phyloP scores from a whole-genome alignment of 2,797 vertebrate genomes.

The Erpetoichthys calabaricus region DNA sequence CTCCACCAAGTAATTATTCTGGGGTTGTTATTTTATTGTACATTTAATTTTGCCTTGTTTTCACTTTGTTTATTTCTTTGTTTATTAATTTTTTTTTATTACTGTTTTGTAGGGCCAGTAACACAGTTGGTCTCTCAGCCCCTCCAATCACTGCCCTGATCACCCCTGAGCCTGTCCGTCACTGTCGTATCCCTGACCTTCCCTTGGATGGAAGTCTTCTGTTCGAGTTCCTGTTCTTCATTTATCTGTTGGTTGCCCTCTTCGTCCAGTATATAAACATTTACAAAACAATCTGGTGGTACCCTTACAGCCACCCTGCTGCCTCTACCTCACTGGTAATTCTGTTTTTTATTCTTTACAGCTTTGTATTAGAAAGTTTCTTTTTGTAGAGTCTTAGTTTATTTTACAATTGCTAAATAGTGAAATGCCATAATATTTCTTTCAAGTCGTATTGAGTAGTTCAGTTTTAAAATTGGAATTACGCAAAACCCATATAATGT shows the following conservation, averaged over 20 bases:
- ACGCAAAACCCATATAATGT: no score
- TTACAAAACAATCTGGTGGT: conserved; percentile 98
- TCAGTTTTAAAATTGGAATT: no score
- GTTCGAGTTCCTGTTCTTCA: conserved; percentile 93
- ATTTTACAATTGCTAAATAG: not conserved
- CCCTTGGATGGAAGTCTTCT: conserved; percentile 82
- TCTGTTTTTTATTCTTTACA: conserved; percentile 5
- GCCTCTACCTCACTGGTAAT: conserved; percentile 90
- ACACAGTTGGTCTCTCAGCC: conserved; percentile 70
- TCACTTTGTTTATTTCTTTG: conserved; percentile 1
- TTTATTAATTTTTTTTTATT: conserved; percentile 11
- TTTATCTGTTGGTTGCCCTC: conserved; percentile 87
- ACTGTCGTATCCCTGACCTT: conserved; percentile 86
- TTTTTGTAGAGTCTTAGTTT: not conserved
- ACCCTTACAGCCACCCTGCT: conserved; percentile 85
- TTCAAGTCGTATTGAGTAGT: not conserved
- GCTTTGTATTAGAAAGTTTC: not conserved
- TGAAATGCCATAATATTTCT: not conserved
- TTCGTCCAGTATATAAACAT: conserved; percentile 98
- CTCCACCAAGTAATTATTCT: no score
- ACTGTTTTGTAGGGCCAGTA: conserved; percentile 64
- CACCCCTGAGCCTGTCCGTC: conserved; percentile 85
- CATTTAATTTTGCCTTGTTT: not conserved
- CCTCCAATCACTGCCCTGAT: conserved; percentile 88
- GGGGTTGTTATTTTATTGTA: not conserved